phyloP scores from a whole-genome alignment of 2,797 vertebrate species.

The Okamejei kenojei region DNA sequence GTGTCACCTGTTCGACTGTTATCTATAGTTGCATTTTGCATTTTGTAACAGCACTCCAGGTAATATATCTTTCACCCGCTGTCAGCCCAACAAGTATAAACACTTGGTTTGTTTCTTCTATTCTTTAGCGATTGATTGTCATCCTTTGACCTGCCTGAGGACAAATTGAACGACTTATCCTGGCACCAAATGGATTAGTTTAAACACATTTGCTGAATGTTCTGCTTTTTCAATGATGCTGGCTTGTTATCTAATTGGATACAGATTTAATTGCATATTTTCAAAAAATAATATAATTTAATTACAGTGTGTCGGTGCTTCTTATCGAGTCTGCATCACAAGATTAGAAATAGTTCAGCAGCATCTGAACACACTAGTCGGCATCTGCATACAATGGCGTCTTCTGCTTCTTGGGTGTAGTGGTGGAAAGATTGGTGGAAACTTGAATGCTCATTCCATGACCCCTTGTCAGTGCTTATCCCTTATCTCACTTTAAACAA shows the following conservation, averaged over 20 bases:
- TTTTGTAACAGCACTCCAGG: not conserved
- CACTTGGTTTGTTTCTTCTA: not conserved
- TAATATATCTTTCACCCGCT: not conserved
- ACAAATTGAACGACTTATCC: not conserved
- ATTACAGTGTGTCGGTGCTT: not conserved
- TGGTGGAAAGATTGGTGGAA: too few species aligned
- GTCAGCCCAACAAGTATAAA: not conserved
- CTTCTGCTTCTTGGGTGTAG: too few species aligned
- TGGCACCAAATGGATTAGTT: not conserved
- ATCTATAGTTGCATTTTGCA: not conserved
- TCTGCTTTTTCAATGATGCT: not conserved
- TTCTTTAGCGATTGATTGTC: not conserved
- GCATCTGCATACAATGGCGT: too few species aligned
- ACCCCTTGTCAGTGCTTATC: not conserved
- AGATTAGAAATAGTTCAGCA: too few species aligned
- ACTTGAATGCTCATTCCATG: too few species aligned
- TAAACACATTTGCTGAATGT: not conserved
- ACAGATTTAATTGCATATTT: constrained; percentile 21
- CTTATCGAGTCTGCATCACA: too few species aligned
- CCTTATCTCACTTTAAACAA: not conserved
- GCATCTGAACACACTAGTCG: too few species aligned
- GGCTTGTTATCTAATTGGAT: not conserved
- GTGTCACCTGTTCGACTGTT: not conserved
- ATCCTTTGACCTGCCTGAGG: not conserved
- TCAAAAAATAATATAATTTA: not conserved